A percentile compares a stretch with the other conserved stretches of the same genome.
Evolutionary conservation across 1,140 invertebrate species (phyloP).

Genomic region (Drosophila kanapiae): DNA sequence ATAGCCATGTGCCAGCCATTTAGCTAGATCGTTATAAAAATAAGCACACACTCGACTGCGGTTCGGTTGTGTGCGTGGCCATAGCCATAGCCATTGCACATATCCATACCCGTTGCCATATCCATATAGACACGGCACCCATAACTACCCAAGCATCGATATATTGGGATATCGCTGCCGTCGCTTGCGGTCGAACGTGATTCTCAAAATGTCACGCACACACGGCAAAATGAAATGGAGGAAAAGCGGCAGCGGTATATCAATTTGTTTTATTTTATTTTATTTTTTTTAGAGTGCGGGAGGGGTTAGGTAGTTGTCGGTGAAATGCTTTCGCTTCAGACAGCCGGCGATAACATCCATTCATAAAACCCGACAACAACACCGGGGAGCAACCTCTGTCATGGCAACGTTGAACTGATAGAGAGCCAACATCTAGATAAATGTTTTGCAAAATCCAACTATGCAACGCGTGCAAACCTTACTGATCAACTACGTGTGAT

Average conservation of each 20-base stretch:
- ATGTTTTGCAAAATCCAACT: slow-evolving; percentile 23
- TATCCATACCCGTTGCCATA: slow-evolving; percentile 26
- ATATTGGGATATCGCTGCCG: slow-evolving; percentile 54
- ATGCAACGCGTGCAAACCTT: slow-evolving; percentile 10
- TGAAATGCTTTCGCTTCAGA: slow-evolving; percentile 44
- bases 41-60: slow-evolving; percentile 26
- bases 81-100: slow-evolving; percentile 27
- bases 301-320: slow-evolving; percentile 1
- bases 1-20: slow-evolving; percentile 53
- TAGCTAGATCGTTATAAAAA: slow-evolving; percentile 64
- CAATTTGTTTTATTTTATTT: slow-evolving; percentile 37
- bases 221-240: slow-evolving; percentile 38
- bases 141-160: slow-evolving; percentile 57
- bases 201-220: slow-evolving; percentile 79
- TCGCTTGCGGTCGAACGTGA: slow-evolving; percentile 72
- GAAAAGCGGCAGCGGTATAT: slow-evolving; percentile 46
- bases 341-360: slow-evolving; percentile 56
- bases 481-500: slow-evolving; percentile 33
- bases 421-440: slow-evolving; percentile 31
- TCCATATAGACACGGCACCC: slow-evolving; percentile 50
- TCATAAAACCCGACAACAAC: slow-evolving; percentile 49
- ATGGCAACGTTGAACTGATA: slow-evolving; percentile 41
- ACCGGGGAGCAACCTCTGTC: slow-evolving; percentile 9
- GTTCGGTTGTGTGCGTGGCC: slow-evolving; percentile 7
- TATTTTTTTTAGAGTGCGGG: neutral